Conservation (phyloP, 2,888 invertebrate species). For the Yponomeuta malinellus region DNA sequence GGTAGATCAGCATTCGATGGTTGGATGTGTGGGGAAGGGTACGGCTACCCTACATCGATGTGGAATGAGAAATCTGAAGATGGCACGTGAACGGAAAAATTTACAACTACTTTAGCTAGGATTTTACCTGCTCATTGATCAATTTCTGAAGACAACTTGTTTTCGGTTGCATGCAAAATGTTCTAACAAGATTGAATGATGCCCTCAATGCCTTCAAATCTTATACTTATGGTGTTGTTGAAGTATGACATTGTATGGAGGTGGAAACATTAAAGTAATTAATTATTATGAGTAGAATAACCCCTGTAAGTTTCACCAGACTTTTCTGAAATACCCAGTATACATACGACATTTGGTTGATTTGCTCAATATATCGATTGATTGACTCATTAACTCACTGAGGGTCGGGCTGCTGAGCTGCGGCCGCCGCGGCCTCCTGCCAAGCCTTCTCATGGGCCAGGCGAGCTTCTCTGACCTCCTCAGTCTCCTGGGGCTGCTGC, state of each 20-base stretch:
- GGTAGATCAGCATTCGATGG: no score
- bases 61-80: background rate
- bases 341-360: background rate
- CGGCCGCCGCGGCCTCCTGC: conserved; percentile 78
- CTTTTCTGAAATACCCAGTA: no score
- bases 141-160: no score
- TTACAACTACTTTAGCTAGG: background rate
- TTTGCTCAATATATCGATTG: background rate
- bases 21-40: no score
- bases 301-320: background rate
- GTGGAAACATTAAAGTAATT: no score
- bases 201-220: no score
- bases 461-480: conserved; percentile 81
- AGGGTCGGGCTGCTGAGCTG: conserved; percentile 57
- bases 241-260: no score
- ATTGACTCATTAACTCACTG: conserved; percentile 25
- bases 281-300: background rate
- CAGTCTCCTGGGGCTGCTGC: conserved; percentile 79
- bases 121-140: no score
- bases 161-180: no score
- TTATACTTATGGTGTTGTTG: no score
- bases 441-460: conserved; percentile 81
- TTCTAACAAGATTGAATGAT: no score
- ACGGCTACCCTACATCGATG: no score
- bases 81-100: background rate